Base-by-base conservation (phyloP, 2,888 invertebrate genomes). In the Melanophora roralis region DNA sequence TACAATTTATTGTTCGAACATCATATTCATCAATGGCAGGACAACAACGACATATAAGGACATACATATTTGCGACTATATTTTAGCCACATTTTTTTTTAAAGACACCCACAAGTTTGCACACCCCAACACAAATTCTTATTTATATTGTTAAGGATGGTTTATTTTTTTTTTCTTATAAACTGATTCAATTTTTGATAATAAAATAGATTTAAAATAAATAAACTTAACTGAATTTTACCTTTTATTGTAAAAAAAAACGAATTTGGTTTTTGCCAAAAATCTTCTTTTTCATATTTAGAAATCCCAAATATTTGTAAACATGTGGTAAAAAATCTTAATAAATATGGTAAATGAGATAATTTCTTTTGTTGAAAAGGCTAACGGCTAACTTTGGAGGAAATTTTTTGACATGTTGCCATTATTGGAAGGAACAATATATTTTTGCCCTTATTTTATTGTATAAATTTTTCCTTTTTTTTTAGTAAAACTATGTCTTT, bases 361-460 rank as follows among this genome's bases (percentile, higher is more conserved):
- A 27, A 16, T 34, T 55, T 55, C n/a, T 38, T 38, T 7, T 21
- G 36, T 5, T 8, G 65, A 80, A 81, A 83, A 85, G 81, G 81
- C 82, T 83, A 84, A 78, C 71, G 82, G 81, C 82, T 79, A 84
- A 72, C 85, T 85, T 84, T 82, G 83, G 81, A 81, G 79, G 83
- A 83, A 83, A 27, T 27, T 27, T 86, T 85, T 45, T 65, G 47
- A 47, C 55, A 47, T 57, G 32, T 14, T 36, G 38, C 12, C 43
- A 32, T n/a, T 79, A 82, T 74, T 72, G 64, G 60, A 38, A 55
- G 12, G 49, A 21, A 59, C 12, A 64, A 36, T 38, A 72, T 75
- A 53, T 60, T 55, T 74, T 83, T 82, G 81, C 34, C 27, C 55
- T 72, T 68, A 27, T 62, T 75, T 82, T 81, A 84, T 84, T 81